Base-by-base conservation (phyloP, 2,113 vertebrate species). In the Rhinichthys klamathensis region DNA sequence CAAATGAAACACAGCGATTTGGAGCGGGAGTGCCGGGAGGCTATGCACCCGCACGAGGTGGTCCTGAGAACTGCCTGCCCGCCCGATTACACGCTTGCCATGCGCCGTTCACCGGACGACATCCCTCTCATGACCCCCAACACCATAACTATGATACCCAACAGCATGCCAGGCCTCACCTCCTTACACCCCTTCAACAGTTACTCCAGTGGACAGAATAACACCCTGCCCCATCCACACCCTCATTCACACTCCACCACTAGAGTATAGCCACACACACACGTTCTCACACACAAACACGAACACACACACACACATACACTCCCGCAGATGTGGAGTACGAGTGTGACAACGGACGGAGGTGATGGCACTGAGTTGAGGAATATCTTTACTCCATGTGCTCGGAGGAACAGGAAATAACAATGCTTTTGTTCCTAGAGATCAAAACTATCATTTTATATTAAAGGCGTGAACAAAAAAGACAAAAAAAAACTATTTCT, bases 1-100 rank as follows among this genome's bases (percentile, higher is more conserved):
- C 98, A 99, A 93, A 98, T 99, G 98, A 99, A 99, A 96, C 98
- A 98, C 95, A 97, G 97, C 70, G 97, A 98, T 91, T 95, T 99
- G 95, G 97, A 98, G 93, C 97, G 96, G 90, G 98, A 98, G 93
- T 98, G 98, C 87, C 92, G 92, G 93, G 96, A 99, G 93, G 95
- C 96, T 90, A 95, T 99, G 93, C 97, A 99, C 94, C 96, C 97
- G 69, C 97, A 98, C 27, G 97, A 99, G 91, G 96, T 99, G 94
- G 96, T 98, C 94, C 96, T 99, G 58, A 95, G 98, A 95, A 99
- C 97, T 96, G 94, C 97, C 96, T 99, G 98, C 54, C 97, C 98
- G 80, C 98, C 98, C 78, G 98, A 99, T 96, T 99, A 99, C 93
- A 98, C 98, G 18, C 94, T 99, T 94, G 98, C 98, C 93, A 98